Base-by-base conservation (phyloP, 2,797 vertebrate species). In the Geotrypetes seraphini region DNA sequence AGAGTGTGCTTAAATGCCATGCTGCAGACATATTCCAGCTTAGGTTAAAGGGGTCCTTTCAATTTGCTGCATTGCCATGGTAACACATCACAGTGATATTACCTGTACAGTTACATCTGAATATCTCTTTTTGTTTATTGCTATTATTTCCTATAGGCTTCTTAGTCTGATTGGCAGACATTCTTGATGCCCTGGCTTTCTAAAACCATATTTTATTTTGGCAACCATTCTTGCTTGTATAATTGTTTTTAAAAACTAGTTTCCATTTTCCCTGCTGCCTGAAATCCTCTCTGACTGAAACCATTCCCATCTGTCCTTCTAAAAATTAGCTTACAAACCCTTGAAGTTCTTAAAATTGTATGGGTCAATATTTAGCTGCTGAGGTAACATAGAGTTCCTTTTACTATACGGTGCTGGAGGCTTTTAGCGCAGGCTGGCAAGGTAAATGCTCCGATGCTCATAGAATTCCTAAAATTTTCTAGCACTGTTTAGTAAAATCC, bases 221-320 rank as follows among this genome's bases (percentile, higher is more conserved):
- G 67, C 52, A 68, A 32, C 8, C 16, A 53, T 28, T 25, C 39
- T 47, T 50, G 26, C 23, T 50, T 36, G n/a, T 38, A 43, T 22
- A 38, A 28, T 20, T 35, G 22, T 44, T 13, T 10, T 34, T 57
- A 41, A 25, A n/a, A 10, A 31, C 35, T 43, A 26, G 15, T 40
- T 43, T 12, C 12, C 22, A 40, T 36, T 48, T 35, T 31, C 47
- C 13, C 20, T 41, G 16, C 24, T 32, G 44, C 36, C 47, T n/a
- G 12, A 34, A 20, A 50, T 52, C 37, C 23, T 61, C 63, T 70
- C 45, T 63, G 34, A 49, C 47, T 44, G 47, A 60, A 66, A 51
- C n/a, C 21, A 6, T 30, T 45, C 25, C 17, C 41, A 40, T 28
- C n/a, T n/a, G n/a, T n/a, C n/a, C n/a, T n/a, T n/a, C n/a, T n/a